phyloP scores from a whole-genome alignment of 2,113 vertebrate genomes.

The Seriola dumerili region DNA sequence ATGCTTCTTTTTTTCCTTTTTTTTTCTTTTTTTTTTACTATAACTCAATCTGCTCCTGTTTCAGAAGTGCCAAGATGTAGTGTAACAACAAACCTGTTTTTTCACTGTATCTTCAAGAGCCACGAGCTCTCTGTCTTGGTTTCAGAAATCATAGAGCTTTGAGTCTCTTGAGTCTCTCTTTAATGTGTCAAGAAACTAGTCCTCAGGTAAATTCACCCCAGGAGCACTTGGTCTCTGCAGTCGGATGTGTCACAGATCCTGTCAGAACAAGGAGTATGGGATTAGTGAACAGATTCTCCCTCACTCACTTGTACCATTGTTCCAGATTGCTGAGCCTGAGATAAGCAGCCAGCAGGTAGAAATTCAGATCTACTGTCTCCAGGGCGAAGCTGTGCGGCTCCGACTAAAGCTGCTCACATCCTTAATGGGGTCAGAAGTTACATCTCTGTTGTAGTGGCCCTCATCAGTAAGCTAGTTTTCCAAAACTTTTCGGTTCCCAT shows the following conservation, averaged over 20 bases:
- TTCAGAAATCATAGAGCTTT: slow-evolving; percentile 38
- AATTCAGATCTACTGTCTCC: slow-evolving; percentile 13
- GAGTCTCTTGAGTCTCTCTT: slow-evolving; percentile 46
- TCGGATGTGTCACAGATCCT: slow-evolving; percentile 43
- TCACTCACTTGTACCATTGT: slow-evolving; percentile 12
- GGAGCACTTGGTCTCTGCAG: slow-evolving; percentile 53
- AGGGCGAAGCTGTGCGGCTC: neutral
- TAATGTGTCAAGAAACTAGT: slow-evolving; percentile 58
- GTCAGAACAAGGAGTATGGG: slow-evolving; percentile 40
- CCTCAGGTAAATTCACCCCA: slow-evolving; percentile 55
- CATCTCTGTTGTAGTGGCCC: neutral
- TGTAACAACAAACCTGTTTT: slow-evolving; percentile 26
- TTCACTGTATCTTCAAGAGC: slow-evolving; percentile 18
- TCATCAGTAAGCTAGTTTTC: slow-evolving; percentile 2
- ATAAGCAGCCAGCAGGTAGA: slow-evolving; percentile 13
- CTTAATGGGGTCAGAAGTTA: slow-evolving; percentile 17
- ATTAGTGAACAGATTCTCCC: slow-evolving; percentile 30
- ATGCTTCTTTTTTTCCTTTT: neutral
- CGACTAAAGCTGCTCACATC: slow-evolving; percentile 12
- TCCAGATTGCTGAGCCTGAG: slow-evolving; percentile 33
- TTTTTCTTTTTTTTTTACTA: no score
- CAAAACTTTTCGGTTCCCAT: slow-evolving; percentile 12
- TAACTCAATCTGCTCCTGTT: slow-evolving; percentile 26
- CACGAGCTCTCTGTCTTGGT: slow-evolving; percentile 26
- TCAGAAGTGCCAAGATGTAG: slow-evolving; percentile 18